Conservation (phyloP, 2,888 invertebrate genomes). For the Ophion costatus region DNA sequence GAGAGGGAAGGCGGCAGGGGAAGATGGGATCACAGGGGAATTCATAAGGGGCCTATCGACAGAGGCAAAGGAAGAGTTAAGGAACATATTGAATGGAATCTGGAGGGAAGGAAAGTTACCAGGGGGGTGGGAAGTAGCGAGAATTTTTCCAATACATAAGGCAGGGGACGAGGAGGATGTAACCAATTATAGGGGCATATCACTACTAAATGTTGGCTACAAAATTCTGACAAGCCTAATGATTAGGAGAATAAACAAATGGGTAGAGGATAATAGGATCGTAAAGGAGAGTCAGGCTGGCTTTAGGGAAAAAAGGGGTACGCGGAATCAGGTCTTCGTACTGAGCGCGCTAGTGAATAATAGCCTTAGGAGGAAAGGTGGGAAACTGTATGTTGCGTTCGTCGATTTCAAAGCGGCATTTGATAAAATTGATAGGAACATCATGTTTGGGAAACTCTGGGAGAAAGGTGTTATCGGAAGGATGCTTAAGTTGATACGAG, state of each 20-base stretch:
- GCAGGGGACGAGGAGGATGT: background rate
- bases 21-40: constrained; percentile 27
- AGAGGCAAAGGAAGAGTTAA: background rate
- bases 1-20: constrained; percentile 34
- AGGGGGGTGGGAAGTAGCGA: background rate
- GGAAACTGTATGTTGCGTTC: constrained; percentile 19
- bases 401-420: constrained; percentile 34
- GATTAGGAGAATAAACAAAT: constrained; percentile 15
- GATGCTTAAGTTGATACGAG: constrained; percentile 22
- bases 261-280: constrained; percentile 20
- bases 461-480: constrained; percentile 27
- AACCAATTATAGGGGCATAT: background rate
- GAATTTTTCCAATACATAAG: background rate
- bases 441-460: constrained; percentile 29
- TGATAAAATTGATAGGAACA: constrained; percentile 16
- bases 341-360: constrained; percentile 26
- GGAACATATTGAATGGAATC: background rate
- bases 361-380: background rate
- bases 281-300: constrained; percentile 32
- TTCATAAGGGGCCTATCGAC: background rate
- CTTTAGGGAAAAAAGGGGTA: constrained; percentile 22
- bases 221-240: constrained; percentile 17
- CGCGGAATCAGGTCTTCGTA: constrained; percentile 27
- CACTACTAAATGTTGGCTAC: background rate
- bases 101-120: background rate